These are phyloP conservation scores for Watsonalla binaria DNA, from an alignment of 2,888 invertebrate genomes.

Conservation along the genomic window DNA sequence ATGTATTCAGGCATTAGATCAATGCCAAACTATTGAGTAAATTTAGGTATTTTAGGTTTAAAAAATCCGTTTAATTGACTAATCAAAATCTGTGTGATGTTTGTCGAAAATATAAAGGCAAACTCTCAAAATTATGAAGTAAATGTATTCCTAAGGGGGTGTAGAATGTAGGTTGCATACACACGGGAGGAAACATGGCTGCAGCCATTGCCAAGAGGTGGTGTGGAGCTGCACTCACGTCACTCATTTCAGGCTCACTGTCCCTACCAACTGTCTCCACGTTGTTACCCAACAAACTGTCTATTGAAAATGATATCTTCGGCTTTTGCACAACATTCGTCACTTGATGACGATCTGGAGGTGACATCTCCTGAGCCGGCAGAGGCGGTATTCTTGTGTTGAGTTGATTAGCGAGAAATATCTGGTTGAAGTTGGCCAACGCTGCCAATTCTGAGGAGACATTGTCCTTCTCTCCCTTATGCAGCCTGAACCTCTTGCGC, in stretches of 20 bases:
- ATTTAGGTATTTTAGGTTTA: no score
- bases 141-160: constrained; percentile 33
- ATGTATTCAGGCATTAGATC: no score
- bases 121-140: constrained; percentile 26
- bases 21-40: no score
- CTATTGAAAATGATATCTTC: constrained; percentile 89
- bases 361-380: constrained; percentile 18
- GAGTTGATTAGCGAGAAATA: constrained; percentile 70
- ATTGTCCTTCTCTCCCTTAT: constrained; percentile 79
- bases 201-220: constrained; percentile 37
- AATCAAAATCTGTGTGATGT: neutral
- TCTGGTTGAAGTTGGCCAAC: constrained; percentile 81
- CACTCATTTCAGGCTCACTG: constrained; percentile 30
- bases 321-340: constrained; percentile 48
- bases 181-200: constrained; percentile 37
- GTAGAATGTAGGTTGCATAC: constrained; percentile 27
- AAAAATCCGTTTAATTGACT: neutral
- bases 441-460: constrained; percentile 81
- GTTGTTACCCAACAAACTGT: constrained; percentile 89
- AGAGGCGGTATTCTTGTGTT: constrained; percentile 28
- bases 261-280: constrained; percentile 22
- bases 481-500: constrained; percentile 89
- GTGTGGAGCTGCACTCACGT: constrained; percentile 22
- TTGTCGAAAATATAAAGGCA: constrained; percentile 17
- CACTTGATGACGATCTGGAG: constrained; percentile 13